These are phyloP conservation scores for Ammodytes marinus DNA, from an alignment of 2,113 vertebrate species.

Conservation along the genomic window DNA sequence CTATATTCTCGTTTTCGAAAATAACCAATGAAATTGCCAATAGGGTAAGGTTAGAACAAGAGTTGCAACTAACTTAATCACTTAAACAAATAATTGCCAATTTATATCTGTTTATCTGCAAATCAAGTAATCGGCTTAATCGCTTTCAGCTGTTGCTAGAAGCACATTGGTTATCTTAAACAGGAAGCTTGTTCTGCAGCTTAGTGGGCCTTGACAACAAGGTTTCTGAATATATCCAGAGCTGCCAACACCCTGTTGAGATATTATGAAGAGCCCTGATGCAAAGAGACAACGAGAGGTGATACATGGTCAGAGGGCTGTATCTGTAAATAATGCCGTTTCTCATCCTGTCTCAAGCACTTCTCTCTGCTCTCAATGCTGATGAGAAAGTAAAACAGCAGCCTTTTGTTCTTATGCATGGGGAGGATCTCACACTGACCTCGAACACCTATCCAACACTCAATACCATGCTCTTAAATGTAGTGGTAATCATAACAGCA, in stretches of 20 bases:
- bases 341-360: constrained; percentile 13
- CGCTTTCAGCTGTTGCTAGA: neutral
- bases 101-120: neutral
- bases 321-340: neutral
- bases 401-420: neutral
- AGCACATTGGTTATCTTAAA: neutral
- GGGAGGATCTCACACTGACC: neutral
- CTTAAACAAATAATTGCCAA: neutral
- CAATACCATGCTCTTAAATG: neutral
- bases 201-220: neutral
- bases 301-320: neutral
- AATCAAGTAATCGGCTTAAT: neutral
- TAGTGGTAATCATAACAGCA: neutral
- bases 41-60: neutral
- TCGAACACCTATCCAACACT: neutral
- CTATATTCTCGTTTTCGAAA: neutral
- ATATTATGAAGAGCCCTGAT: neutral
- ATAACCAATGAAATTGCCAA: neutral
- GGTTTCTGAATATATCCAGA: constrained; percentile 23
- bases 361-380: neutral
- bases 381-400: constrained; percentile 19
- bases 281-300: constrained; percentile 31
- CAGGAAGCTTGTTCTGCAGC: neutral
- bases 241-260: constrained; percentile 31
- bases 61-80: neutral